Evolutionary conservation across 2,113 vertebrate genomes (phyloP), one percentile per base, ranked within the genome.

Genomic region (Ailurus styani): DNA sequence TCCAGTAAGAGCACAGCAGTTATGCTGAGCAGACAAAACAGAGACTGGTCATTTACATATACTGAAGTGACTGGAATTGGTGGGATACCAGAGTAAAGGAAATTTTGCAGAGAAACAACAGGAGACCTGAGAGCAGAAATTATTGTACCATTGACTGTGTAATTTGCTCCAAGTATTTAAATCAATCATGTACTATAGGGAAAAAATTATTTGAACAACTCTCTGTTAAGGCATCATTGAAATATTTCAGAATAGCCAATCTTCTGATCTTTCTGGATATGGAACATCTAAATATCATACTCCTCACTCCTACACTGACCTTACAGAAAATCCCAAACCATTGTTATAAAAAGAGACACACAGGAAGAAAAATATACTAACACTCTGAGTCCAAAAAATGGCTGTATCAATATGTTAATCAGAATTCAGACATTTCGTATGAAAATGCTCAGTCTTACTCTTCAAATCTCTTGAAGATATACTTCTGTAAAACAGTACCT

Each of bases 321-420:
- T 75, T 70, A 55, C 20, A 89, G 45, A 70, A 84, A 50, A 54
- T 64, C 20, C 64, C 37, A 89, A 94, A 23, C 2, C 25, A 21
- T 78, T 87, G 18, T 77, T 93, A 15, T 90, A 70, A 91, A 90
- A 84, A 89, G 17, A 85, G 55, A 55, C 34, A 21, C 11, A 57
- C 1, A 42, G 1, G 5, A 25, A 87, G 93, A 55, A 42, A 87
- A 73, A 40, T n/a, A 29, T 0, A 4, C 8, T 29, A n/a, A 31
- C 40, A 0, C 64, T 86, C 54, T 64, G 21, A 27, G 13, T 72
- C 6, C 31, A 37, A 87, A 92, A 25, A 9, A 86, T 52, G 45
- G 20, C 21, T 73, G 2, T 10, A 66, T 68, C 20, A 54, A 29
- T 42, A 23, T 6, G 5, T 50, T 78, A 62, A 40, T 42, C 47